Evolutionary conservation across 23 tunicate species (phyloP).

Genomic region (Ciona savignyi): DNA sequence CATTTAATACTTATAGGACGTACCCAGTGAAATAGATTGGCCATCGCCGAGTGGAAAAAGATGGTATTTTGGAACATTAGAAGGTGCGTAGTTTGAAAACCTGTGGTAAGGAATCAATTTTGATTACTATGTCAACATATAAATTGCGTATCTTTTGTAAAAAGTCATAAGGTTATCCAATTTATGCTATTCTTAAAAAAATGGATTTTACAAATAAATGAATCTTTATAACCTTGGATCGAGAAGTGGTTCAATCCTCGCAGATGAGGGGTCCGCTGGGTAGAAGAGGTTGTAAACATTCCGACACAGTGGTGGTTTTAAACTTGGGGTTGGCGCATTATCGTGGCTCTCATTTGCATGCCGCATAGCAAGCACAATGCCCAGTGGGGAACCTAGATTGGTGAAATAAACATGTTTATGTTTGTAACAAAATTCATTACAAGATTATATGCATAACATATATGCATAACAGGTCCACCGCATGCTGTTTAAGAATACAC

Average conservation of each 20-base stretch:
- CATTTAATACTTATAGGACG: no score
- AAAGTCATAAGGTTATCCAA: no score
- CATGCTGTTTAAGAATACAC: no score
- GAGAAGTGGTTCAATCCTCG: conserved; percentile 87
- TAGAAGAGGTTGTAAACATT: conserved; percentile 84
- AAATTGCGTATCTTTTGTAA: no score
- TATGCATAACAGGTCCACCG: no score
- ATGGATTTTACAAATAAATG: neutral
- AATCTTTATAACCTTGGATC: conserved; percentile 31
- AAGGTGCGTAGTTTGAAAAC: conserved; percentile 37
- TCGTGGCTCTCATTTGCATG: conserved; percentile 15
- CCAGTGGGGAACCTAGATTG: conserved; percentile 69
- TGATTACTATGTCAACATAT: no score
- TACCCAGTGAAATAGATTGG: conserved; percentile 59
- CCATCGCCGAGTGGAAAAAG: conserved; percentile 78
- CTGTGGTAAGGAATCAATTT: no score
- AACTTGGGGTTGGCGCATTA: neutral
- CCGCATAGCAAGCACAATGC: conserved; percentile 55
- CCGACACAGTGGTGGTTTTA: conserved; percentile 43
- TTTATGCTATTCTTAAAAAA: neutral
- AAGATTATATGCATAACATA: no score
- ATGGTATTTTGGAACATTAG: conserved; percentile 37
- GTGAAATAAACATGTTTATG: no score
- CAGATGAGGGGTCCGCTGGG: conserved; percentile 67
- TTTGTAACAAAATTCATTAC: no score